phyloP scores from a whole-genome alignment of 2,113 vertebrate genomes.

The Psephotus haematonotus region DNA sequence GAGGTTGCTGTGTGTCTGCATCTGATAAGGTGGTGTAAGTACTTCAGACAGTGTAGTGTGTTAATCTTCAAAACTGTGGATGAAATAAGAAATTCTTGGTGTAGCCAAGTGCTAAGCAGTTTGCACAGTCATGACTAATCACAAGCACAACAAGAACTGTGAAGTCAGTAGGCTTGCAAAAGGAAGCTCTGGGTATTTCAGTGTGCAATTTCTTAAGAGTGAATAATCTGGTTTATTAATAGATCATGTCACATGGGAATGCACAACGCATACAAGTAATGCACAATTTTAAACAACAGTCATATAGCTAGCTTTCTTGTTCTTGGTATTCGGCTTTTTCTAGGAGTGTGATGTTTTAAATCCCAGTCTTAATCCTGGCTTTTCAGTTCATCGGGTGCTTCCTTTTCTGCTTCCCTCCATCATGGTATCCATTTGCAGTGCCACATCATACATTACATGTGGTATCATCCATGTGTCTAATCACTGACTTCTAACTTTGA shows the following conservation, averaged over 20 bases:
- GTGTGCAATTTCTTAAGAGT: background rate
- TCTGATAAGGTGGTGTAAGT: background rate
- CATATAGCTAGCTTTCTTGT: background rate
- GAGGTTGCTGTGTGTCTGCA: background rate
- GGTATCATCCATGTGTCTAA: background rate
- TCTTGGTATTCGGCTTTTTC: background rate
- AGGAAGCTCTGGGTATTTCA: slow-evolving; percentile 1
- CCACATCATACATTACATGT: accelerated
- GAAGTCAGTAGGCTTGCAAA: background rate
- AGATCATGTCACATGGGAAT: background rate
- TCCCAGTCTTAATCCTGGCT: background rate
- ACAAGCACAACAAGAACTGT: background rate
- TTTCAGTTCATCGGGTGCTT: background rate
- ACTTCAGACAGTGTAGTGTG: background rate
- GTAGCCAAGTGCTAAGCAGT: background rate
- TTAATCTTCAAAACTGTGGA: background rate
- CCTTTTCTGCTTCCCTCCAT: background rate
- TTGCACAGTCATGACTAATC: background rate
- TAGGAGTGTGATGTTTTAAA: background rate
- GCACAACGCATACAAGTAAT: background rate
- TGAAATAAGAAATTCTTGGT: background rate
- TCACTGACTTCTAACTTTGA: background rate
- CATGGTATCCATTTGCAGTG: background rate
- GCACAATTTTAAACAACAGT: background rate
- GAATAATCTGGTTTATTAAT: slow-evolving; percentile 44